phyloP scores from a whole-genome alignment of 2,797 vertebrate species.

The Siniperca scherzeri region DNA sequence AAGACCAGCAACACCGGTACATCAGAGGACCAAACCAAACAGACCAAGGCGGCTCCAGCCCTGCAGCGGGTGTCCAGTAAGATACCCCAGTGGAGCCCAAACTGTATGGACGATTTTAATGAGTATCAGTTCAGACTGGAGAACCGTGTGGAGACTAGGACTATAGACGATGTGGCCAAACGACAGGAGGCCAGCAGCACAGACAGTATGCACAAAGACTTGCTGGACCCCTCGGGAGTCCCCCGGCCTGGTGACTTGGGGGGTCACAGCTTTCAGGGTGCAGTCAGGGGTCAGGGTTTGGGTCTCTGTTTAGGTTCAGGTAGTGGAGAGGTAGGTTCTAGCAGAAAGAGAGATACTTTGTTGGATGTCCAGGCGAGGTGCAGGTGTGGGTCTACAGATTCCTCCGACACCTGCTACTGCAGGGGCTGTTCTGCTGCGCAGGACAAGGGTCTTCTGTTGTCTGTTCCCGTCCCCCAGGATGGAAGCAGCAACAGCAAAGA shows the following conservation, averaged over 20 bases:
- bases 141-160: slow-evolving; percentile 90
- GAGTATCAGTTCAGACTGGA: slow-evolving; percentile 90
- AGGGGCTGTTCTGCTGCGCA: slow-evolving; percentile 90
- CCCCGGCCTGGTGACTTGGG: background rate
- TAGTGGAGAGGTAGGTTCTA: slow-evolving; percentile 37
- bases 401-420: slow-evolving; percentile 83
- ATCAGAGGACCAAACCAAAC: slow-evolving; percentile 90
- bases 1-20: slow-evolving; percentile 75
- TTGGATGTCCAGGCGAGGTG: slow-evolving; percentile 74
- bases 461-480: slow-evolving; percentile 86
- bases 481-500: slow-evolving; percentile 77
- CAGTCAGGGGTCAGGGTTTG: slow-evolving; percentile 31
- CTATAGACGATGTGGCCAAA: slow-evolving; percentile 87
- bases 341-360: slow-evolving; percentile 56
- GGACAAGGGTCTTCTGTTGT: slow-evolving; percentile 89
- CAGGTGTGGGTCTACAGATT: slow-evolving; percentile 86
- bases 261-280: slow-evolving; percentile 36
- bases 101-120: slow-evolving; percentile 90
- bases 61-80: slow-evolving; percentile 85
- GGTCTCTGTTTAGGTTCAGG: slow-evolving; percentile 48
- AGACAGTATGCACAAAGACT: slow-evolving; percentile 64
- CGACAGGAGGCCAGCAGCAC: slow-evolving; percentile 42
- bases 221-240: slow-evolving; percentile 63
- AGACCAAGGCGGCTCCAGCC: slow-evolving; percentile 78
- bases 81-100: slow-evolving; percentile 87